A percentile compares a stretch with the other conserved stretches of the same genome.
phyloP scores from a whole-genome alignment of 2,113 vertebrate genomes.

The Podarcis cretensis region DNA sequence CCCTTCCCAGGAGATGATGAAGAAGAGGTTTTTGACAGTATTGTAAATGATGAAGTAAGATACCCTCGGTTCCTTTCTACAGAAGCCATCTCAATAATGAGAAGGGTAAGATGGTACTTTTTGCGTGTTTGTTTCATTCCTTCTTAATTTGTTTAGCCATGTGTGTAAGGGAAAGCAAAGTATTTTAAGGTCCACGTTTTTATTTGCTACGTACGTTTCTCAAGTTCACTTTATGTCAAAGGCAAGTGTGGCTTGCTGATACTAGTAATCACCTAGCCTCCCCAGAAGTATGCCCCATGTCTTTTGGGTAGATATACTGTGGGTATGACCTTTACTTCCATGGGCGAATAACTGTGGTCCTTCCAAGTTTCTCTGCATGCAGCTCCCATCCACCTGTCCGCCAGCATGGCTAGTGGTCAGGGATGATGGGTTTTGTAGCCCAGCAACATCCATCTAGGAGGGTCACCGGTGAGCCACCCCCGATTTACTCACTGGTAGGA shows the following conservation, averaged over 20 bases:
- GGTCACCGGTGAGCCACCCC: too few species aligned
- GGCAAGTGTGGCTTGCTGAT: not conserved
- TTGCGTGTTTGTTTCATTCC: not conserved
- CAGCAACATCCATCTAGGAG: too few species aligned
- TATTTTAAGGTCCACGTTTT: not conserved
- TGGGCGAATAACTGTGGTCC: too few species aligned
- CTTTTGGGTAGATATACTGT: not conserved
- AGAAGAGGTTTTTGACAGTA: conserved; percentile 99
- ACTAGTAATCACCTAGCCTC: not conserved
- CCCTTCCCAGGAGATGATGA: conserved; percentile 98
- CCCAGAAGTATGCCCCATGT: not conserved
- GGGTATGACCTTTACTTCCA: too few species aligned
- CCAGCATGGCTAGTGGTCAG: too few species aligned
- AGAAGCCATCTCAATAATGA: conserved; percentile 98
- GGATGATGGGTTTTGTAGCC: too few species aligned
- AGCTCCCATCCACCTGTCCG: too few species aligned
- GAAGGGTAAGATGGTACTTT: conserved; percentile 83
- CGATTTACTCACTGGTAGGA: not conserved
- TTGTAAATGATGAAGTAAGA: conserved; percentile 98
- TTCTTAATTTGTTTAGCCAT: not conserved
- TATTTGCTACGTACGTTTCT: fast-evolving
- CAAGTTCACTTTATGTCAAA: not conserved
- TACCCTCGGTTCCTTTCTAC: conserved; percentile 97
- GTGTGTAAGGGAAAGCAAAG: conserved; percentile 4
- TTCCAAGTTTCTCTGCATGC: too few species aligned